Conservation (phyloP, 2,797 vertebrate species). For the Miichthys miiuy region DNA sequence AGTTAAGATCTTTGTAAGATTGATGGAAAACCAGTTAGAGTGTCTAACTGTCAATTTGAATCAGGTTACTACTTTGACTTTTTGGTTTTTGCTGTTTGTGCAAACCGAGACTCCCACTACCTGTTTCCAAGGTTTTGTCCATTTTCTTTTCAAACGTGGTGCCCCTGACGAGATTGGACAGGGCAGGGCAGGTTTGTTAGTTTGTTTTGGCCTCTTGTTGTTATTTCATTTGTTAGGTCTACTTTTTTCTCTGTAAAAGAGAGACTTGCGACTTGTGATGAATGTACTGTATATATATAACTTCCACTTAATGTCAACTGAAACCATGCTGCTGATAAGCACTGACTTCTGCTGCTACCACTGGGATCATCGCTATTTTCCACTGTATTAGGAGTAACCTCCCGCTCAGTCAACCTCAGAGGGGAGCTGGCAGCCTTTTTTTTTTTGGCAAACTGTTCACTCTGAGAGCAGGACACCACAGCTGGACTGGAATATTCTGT, state of each 20-base stretch:
- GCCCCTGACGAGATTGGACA: background rate
- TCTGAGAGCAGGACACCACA: constrained; percentile 51
- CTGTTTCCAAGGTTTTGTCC: constrained; percentile 2
- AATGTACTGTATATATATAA: constrained; percentile 4
- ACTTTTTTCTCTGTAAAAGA: background rate
- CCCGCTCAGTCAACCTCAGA: constrained; percentile 20
- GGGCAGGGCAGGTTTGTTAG: background rate
- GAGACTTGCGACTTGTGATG: background rate
- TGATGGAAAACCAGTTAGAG: constrained; percentile 40
- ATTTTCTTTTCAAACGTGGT: constrained; percentile 6
- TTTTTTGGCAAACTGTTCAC: constrained; percentile 32
- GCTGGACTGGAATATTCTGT: constrained; percentile 69
- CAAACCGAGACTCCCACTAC: constrained; percentile 7
- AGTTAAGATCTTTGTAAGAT: constrained; percentile 43
- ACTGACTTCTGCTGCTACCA: constrained; percentile 27
- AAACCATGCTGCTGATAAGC: constrained; percentile 43
- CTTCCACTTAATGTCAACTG: constrained; percentile 28
- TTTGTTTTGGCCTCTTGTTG: constrained; percentile 2
- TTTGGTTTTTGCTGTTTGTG: constrained; percentile 15
- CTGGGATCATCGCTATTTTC: constrained; percentile 51
- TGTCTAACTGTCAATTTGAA: constrained; percentile 35
- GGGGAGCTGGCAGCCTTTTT: constrained; percentile 32
- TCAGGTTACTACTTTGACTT: constrained; percentile 22
- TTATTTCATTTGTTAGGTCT: constrained; percentile 19
- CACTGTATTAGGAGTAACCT: constrained; percentile 33